Base-by-base conservation (phyloP, 2,888 invertebrate species). In the Bugula neritina region DNA sequence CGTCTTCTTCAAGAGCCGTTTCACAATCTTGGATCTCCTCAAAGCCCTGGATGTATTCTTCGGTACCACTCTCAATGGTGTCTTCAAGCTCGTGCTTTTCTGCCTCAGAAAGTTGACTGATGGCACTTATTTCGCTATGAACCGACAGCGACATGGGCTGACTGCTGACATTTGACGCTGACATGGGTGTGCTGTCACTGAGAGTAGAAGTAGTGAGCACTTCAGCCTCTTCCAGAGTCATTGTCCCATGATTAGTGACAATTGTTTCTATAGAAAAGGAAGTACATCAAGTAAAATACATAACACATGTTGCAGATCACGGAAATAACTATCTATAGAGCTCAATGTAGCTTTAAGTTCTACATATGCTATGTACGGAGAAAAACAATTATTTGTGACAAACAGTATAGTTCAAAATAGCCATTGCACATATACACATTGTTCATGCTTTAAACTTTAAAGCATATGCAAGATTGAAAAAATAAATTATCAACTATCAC, bases 71-170 rank as follows among this genome's bases (percentile, higher is more conserved):
- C 23, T 70, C 70, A 5, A 70, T 70, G 10, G 43, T 43, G 17
- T 70, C 70, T 43, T 70, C 70, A 17, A 43, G 5, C 52, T 70
- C 70, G 25, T 70, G 70, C 25, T 70, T 70, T 29, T 70, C 70
- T 25, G 23, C 29, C 23, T 70, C 70, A 3, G 63, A 63, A 13
- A 63, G 34, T 21, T 63, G 63, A 31, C 63, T 63, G 31, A 63
- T 13, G 3, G 34, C 34, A 34, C 63, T 63, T 5, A 27, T 31
- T 34, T 63, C 63, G 34, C 63, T 63, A 31, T 63, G 63, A 63
- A 63, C n/a, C 1, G 63, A 63, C 29, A 34, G 10, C 13, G 63
- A 63, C 13, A 63, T 21, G 5, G 21, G 63, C n/a, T 34, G 63
- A n/a, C 63, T 63, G 63, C 63, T 63, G 10, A 63, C 63, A n/a